A percentile compares a stretch with the other conserved stretches of the same genome.
These are phyloP conservation scores for Hirundichthys speculiger DNA, from an alignment of 2,113 vertebrate genomes.

Conservation along the genomic window DNA sequence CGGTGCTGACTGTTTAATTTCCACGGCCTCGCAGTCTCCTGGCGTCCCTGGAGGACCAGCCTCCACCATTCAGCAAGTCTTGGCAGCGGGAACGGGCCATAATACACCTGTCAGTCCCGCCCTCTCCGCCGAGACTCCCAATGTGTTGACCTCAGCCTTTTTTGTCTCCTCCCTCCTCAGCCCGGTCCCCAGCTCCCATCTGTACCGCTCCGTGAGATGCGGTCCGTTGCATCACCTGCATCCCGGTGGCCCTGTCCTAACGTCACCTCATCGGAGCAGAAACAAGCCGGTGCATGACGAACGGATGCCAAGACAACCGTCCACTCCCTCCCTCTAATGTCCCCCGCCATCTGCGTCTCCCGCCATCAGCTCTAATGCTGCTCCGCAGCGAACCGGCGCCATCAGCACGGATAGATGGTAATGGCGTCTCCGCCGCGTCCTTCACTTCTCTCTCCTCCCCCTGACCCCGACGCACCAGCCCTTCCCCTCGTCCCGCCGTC, in stretches of 20 bases:
- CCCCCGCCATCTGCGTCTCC: slow-evolving; percentile 60
- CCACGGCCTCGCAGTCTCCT: slow-evolving; percentile 6
- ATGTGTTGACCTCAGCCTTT: slow-evolving; percentile 55
- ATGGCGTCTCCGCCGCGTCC: slow-evolving; percentile 31
- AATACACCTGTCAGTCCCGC: slow-evolving; percentile 54
- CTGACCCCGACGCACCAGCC: not conserved
- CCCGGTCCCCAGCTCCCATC: slow-evolving; percentile 25
- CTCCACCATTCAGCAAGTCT: not conserved
- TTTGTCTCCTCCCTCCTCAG: not conserved
- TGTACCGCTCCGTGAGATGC: not conserved
- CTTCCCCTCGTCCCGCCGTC: slow-evolving; percentile 21
- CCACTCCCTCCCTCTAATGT: slow-evolving; percentile 43
- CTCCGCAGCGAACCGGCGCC: slow-evolving; percentile 38
- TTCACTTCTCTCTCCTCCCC: slow-evolving; percentile 10
- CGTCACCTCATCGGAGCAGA: slow-evolving; percentile 19
- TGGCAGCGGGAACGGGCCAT: slow-evolving; percentile 14
- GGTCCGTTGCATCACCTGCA: slow-evolving; percentile 46
- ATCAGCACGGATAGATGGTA: slow-evolving; percentile 31
- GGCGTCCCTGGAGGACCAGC: slow-evolving; percentile 18
- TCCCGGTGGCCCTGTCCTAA: slow-evolving; percentile 47
- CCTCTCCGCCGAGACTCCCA: slow-evolving; percentile 27
- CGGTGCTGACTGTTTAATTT: slow-evolving; percentile 52
- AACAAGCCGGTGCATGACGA: slow-evolving; percentile 15
- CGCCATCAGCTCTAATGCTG: slow-evolving; percentile 54
- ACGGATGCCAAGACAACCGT: slow-evolving; percentile 13